Evolutionary conservation across 2,888 invertebrate genomes (phyloP).

Genomic region (Elegia similella): DNA sequence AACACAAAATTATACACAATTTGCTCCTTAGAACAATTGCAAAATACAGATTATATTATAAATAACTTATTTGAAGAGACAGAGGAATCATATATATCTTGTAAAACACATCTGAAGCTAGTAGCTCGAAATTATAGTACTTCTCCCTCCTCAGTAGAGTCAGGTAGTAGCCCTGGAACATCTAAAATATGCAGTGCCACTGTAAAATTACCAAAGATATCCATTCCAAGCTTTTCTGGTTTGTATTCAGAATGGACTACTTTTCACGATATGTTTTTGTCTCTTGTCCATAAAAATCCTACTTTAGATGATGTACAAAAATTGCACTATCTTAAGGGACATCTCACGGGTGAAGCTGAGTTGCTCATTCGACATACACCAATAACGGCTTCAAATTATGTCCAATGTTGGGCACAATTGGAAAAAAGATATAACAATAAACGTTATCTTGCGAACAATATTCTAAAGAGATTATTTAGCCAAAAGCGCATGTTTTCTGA

Average conservation of each 20-base stretch:
- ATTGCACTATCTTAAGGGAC: constrained; percentile 28
- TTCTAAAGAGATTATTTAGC: constrained; percentile 23
- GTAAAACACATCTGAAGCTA: no score
- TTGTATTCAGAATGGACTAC: constrained; percentile 29
- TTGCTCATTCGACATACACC: constrained; percentile 25
- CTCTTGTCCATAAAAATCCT: constrained; percentile 28
- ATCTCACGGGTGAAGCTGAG: constrained; percentile 31
- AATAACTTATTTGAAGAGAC: no score
- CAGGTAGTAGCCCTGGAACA: no score
- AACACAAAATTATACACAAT: no score
- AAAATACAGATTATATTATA: no score
- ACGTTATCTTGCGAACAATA: constrained; percentile 24
- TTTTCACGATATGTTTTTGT: constrained; percentile 27
- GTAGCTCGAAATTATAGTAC: no score
- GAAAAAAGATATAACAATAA: constrained; percentile 28
- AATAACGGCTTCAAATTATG: constrained; percentile 25
- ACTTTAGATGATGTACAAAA: constrained; percentile 28
- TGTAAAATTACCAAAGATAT: not conserved
- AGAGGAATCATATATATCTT: no score
- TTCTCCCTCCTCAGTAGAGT: no score
- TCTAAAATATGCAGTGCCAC: not conserved
- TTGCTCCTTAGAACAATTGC: no score
- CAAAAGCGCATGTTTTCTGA: constrained; percentile 15
- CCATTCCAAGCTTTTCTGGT: constrained; percentile 25
- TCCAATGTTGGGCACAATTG: constrained; percentile 25